Base-by-base conservation (phyloP, 2,113 vertebrate genomes). In the Myiagra hebetior region DNA sequence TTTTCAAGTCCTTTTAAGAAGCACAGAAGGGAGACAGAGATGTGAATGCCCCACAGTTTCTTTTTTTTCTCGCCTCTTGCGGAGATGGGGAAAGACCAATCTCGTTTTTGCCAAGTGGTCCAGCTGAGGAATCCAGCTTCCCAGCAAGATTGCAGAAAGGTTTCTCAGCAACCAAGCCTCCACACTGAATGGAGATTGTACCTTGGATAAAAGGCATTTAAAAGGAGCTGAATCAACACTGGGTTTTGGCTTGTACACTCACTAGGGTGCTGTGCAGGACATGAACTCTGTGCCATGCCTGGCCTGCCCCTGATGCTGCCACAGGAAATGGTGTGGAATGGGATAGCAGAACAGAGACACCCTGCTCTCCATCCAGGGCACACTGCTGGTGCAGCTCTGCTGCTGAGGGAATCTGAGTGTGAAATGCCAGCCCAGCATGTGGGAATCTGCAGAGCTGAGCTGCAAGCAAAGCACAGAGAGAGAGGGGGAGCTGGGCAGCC, bases 201-300 rank as follows among this genome's bases (percentile, higher is more conserved):
- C 21, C n/a, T 87, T 41, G 47, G 12, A 33, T 14, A 28, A 64
- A 55, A 84, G 60, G 9, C 15, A 20, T 73, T 50, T 37, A 31
- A 23, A 31, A 72, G 18, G 13, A 70, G 33, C 24, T 39, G 41
- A 79, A 39, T 39, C 24, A 44, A 30, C 14, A 11, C 4, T 24
- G 33, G 1, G 0, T 47, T 69, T 74, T 50, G 26, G 18, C 28
- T 50, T 13, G 28, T 27, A 24, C 39, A 0, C 19, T 63, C 42
- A 44, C 7, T 44, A 28, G 28, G 4, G 33, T 2, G 11, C 20
- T 0, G 0, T 26, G 35, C 41, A 85, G 49, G 19, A 47, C 11
- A 22, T 1, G 15, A 65, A 19, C 17, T 9, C 52, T 28, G n/a
- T 42, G 62, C 9, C 39, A 7, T 5, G 28, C 11, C 53, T 41